These are phyloP conservation scores for Pseudococcus longispinus DNA, from an alignment of 2,888 invertebrate species.

Conservation along the genomic window DNA sequence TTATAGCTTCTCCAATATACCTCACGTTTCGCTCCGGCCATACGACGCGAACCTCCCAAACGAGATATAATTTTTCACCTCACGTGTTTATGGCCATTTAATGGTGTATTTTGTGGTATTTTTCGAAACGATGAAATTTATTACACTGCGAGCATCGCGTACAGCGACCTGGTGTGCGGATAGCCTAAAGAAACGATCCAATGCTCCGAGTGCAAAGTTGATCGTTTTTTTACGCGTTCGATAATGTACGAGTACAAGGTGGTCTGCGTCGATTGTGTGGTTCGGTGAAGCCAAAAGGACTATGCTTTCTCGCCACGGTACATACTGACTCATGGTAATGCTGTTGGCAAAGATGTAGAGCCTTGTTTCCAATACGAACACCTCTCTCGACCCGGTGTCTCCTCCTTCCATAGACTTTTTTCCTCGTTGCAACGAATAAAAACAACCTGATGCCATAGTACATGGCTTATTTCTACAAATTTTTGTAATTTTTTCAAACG, in stretches of 20 bases:
- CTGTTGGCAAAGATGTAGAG: not conserved
- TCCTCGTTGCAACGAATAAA: too few relatives aligned
- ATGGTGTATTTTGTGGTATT: slow-evolving; percentile 14
- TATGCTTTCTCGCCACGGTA: not conserved
- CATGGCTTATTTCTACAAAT: not conserved
- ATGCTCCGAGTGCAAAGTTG: not conserved
- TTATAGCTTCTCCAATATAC: not conserved
- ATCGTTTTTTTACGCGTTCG: not conserved
- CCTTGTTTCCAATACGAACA: not conserved
- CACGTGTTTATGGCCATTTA: slow-evolving; percentile 1
- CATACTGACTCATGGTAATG: not conserved
- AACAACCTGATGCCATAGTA: not conserved
- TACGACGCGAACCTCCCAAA: not conserved
- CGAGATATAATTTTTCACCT: not conserved
- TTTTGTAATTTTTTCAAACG: not conserved
- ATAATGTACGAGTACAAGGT: not conserved
- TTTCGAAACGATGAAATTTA: slow-evolving; percentile 22
- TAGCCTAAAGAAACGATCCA: not conserved
- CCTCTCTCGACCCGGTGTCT: not conserved
- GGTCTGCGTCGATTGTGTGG: not conserved
- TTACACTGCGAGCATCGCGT: not conserved
- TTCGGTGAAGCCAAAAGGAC: not conserved
- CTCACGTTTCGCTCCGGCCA: not conserved
- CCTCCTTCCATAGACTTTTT: too few relatives aligned
- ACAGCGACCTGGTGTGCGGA: slow-evolving; percentile 1